Evolutionary conservation across 2,113 vertebrate species (phyloP).

Genomic region (Sciurus niger): DNA sequence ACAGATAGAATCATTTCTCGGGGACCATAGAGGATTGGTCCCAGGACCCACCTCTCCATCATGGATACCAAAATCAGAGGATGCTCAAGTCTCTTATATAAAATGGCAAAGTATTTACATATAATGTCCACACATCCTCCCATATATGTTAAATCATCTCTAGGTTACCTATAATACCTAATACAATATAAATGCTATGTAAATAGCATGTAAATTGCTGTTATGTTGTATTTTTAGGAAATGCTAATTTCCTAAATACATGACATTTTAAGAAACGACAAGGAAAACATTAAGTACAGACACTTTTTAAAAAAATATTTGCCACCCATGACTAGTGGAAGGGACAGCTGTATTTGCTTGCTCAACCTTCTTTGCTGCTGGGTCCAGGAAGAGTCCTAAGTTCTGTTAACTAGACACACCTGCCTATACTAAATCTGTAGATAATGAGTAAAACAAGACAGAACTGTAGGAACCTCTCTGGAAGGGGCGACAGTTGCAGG

Average conservation of each 20-base stretch:
- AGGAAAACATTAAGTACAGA: not conserved
- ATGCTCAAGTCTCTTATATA: not conserved
- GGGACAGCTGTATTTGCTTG: not conserved
- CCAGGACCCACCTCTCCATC: not conserved
- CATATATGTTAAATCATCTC: not conserved
- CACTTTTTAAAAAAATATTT: not conserved
- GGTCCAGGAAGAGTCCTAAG: not conserved
- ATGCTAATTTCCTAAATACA: too few relatives aligned
- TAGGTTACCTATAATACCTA: not conserved
- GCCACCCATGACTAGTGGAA: not conserved
- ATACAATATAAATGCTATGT: not conserved
- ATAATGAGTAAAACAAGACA: not conserved
- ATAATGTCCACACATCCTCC: not conserved
- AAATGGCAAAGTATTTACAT: not conserved
- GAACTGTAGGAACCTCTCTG: not conserved
- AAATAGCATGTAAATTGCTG: not conserved
- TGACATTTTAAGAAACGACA: not conserved
- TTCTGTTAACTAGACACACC: not conserved
- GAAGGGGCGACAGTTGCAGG: not conserved
- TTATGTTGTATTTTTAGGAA: not conserved
- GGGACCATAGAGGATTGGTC: not conserved
- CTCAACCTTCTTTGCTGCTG: not conserved
- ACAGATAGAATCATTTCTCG: not conserved
- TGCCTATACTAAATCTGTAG: not conserved
- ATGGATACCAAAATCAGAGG: not conserved